Evolutionary conservation across 2,113 vertebrate genomes (phyloP).

Genomic region (Irena cyanogastra): DNA sequence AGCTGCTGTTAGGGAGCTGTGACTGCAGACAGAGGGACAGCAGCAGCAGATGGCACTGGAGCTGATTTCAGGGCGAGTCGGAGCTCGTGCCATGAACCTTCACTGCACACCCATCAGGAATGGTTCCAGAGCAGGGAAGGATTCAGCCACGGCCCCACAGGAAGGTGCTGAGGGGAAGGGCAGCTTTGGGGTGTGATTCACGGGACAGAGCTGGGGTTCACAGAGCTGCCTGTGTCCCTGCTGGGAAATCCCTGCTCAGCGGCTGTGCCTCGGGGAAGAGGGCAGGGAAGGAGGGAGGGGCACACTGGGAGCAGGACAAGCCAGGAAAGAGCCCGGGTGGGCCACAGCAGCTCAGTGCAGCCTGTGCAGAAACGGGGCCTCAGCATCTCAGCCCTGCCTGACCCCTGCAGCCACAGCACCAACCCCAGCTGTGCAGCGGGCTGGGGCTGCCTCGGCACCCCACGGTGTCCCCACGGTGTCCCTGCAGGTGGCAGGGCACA

Average conservation of each 20-base stretch:
- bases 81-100: not conserved
- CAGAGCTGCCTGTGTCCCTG: not conserved
- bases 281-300: not conserved
- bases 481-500: too few relatives aligned
- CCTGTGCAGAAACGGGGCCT: not conserved
- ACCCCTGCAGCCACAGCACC: rapidly evolving
- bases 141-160: not conserved
- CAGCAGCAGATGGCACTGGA: not conserved
- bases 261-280: not conserved
- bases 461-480: not conserved
- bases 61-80: not conserved
- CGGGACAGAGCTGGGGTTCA: not conserved
- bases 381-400: rapidly evolving
- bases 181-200: not conserved
- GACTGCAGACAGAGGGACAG: not conserved
- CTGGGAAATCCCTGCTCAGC: not conserved
- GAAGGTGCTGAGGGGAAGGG: not conserved
- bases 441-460: not conserved
- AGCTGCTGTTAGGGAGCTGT: not conserved
- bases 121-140: not conserved
- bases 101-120: not conserved
- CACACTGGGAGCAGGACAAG: not conserved
- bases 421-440: rapidly evolving
- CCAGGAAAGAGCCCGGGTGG: rapidly evolving
- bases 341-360: rapidly evolving